phyloP scores from a whole-genome alignment of 2,113 vertebrate genomes.

The Ptilorrhoa leucosticta region DNA sequence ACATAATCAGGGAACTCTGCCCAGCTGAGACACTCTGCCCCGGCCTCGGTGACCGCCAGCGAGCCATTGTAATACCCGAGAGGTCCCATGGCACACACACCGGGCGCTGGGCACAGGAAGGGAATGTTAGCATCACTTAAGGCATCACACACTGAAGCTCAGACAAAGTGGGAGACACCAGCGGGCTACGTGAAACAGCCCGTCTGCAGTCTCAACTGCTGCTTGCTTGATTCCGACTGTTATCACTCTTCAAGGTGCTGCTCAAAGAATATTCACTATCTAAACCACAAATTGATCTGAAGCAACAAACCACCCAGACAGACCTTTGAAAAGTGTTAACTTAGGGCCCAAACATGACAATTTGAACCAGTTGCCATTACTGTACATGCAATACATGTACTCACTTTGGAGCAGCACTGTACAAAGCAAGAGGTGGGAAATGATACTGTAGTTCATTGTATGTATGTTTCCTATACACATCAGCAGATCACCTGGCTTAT shows the following conservation, averaged over 20 bases:
- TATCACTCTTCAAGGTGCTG: not conserved
- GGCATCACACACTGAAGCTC: not conserved
- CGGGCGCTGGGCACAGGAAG: slow-evolving; percentile 67
- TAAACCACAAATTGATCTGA: not conserved
- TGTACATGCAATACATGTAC: not conserved
- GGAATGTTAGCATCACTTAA: not conserved
- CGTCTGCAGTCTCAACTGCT: not conserved
- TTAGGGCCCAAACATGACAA: not conserved
- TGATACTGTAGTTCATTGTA: not conserved
- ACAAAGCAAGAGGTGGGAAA: not conserved
- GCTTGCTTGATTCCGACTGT: not conserved
- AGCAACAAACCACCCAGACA: not conserved
- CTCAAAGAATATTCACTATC: not conserved
- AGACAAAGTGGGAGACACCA: not conserved
- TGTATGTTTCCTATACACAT: not conserved
- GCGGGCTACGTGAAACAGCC: not conserved
- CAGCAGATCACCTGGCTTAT: not conserved
- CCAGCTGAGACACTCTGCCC: slow-evolving; percentile 85
- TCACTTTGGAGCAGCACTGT: not conserved
- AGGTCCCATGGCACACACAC: slow-evolving; percentile 76
- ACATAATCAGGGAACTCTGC: slow-evolving; percentile 88
- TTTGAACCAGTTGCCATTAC: not conserved
- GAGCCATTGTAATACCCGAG: slow-evolving; percentile 88
- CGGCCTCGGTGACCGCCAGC: slow-evolving; percentile 80
- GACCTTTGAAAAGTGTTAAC: not conserved